Conservation (phyloP, 2,888 invertebrate genomes). For the Nowickia ferox region DNA sequence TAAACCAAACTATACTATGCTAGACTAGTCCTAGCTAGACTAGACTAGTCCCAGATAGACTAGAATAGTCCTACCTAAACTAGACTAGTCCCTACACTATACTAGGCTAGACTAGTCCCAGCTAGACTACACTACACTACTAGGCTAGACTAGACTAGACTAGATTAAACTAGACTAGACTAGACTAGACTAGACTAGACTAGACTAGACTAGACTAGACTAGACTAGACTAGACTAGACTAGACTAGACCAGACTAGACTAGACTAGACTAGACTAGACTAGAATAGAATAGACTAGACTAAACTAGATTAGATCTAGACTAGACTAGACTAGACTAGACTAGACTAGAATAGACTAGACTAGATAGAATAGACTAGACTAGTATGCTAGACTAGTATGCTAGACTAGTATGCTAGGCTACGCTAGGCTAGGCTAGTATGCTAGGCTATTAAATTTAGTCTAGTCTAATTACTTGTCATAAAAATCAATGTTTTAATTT, state of each 20-base stretch:
- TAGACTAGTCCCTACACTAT: neutral
- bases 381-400: too few species aligned
- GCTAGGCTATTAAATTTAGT: too few species aligned
- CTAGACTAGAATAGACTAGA: neutral
- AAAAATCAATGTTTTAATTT: conserved; percentile 28
- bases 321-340: neutral
- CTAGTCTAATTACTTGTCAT: neutral
- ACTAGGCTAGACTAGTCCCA: too few species aligned
- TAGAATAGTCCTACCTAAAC: neutral
- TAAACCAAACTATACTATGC: too few species aligned
- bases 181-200: too few species aligned
- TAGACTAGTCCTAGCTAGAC: too few species aligned
- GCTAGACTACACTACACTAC: neutral
- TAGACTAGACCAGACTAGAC: neutral
- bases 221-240: neutral
- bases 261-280: neutral
- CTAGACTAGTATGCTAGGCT: too few species aligned
- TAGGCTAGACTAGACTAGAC: too few species aligned
- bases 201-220: too few species aligned
- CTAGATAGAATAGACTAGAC: neutral
- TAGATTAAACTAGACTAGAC: too few species aligned
- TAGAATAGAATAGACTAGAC: neutral
- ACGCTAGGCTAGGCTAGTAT: too few species aligned
- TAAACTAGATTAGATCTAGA: neutral
- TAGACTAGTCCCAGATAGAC: too few species aligned